Percentiles rank a stretch among this genome's conserved stretches.
Conservation (phyloP, 2,888 invertebrate genomes). For the Polietes domitor region DNA sequence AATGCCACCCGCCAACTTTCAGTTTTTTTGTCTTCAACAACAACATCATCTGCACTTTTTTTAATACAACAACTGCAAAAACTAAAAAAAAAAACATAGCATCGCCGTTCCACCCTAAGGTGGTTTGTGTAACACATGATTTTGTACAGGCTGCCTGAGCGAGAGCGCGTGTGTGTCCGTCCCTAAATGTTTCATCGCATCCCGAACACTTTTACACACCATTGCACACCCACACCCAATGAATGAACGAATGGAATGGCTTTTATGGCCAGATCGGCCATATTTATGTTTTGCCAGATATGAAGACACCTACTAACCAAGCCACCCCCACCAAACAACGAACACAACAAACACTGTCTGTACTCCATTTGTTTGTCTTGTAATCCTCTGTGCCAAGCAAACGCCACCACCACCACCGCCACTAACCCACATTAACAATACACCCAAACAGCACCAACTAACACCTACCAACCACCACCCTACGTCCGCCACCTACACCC, state of each 20-base stretch:
- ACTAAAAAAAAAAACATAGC: not conserved
- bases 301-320: not conserved
- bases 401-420: constrained; percentile 5
- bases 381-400: constrained; percentile 29
- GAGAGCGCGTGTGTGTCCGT: not conserved
- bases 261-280: not conserved
- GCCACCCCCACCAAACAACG: constrained; percentile 15
- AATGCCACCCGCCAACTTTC: not conserved
- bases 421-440: not conserved
- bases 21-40: not conserved
- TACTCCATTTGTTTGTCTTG: constrained; percentile 24
- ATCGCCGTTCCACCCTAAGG: not conserved
- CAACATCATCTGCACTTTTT: constrained; percentile 1
- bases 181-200: constrained; percentile 7
- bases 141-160: not conserved
- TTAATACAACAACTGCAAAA: not conserved
- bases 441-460: not conserved
- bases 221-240: not conserved
- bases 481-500: not conserved
- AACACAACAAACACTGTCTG: constrained; percentile 30
- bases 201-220: constrained; percentile 26
- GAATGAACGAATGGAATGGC: not conserved
- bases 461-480: not conserved
- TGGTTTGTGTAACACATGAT: not conserved
- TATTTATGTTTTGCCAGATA: not conserved